Conservation (phyloP, 1,140 invertebrate genomes). For the Centruroides vittatus region DNA sequence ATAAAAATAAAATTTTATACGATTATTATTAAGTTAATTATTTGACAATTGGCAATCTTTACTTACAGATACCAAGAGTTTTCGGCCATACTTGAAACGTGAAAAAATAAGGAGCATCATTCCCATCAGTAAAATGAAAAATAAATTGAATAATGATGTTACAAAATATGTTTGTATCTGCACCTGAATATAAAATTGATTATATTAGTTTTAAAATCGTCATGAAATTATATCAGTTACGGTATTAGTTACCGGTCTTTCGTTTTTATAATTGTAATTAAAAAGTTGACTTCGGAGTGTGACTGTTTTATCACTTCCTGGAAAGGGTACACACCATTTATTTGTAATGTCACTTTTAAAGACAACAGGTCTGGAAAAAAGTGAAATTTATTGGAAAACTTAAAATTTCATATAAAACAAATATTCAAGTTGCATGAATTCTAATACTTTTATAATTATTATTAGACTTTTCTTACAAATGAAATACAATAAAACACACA, state of each 20-base stretch:
- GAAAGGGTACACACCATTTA: constrained; percentile 59
- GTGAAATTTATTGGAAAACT: too few relatives aligned
- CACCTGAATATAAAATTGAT: constrained; percentile 27
- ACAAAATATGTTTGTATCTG: constrained; percentile 26
- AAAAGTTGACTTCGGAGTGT: constrained; percentile 56
- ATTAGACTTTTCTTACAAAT: too few relatives aligned
- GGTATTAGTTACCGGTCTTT: constrained; percentile 40
- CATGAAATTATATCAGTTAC: not conserved
- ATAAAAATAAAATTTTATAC: too few relatives aligned
- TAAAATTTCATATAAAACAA: too few relatives aligned
- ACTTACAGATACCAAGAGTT: constrained; percentile 45
- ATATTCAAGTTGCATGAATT: too few relatives aligned
- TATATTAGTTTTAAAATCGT: not conserved
- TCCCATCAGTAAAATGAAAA: constrained; percentile 39
- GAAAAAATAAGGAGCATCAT: constrained; percentile 47
- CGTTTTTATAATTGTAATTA: constrained; percentile 47
- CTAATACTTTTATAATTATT: too few relatives aligned
- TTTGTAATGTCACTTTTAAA: constrained; percentile 44
- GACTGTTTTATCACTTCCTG: constrained; percentile 62
- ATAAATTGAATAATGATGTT: constrained; percentile 21
- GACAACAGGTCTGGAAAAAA: constrained; percentile 37
- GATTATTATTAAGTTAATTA: too few relatives aligned
- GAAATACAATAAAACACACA: too few relatives aligned
- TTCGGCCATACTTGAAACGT: constrained; percentile 44
- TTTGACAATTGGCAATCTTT: not conserved